A percentile compares a stretch with the other conserved stretches of the same genome.
Evolutionary conservation across 2,888 invertebrate species (phyloP).

Genomic region (Spodoptera picta): DNA sequence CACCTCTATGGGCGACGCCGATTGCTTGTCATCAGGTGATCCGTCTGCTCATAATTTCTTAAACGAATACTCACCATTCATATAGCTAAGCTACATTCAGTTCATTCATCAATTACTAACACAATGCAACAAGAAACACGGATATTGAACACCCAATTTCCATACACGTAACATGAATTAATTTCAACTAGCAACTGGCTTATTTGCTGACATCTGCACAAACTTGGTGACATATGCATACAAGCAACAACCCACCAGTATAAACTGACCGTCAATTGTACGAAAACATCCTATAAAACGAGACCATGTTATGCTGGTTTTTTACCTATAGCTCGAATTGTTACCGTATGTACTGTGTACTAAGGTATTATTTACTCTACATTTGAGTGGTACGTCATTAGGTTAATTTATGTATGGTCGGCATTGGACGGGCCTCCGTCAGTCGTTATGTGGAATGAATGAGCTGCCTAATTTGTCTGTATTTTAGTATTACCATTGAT

Average conservation of each 20-base stretch:
- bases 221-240: constrained; percentile 6
- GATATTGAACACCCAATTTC: constrained; percentile 3
- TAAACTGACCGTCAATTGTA: too few species aligned
- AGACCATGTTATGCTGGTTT: too few species aligned
- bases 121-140: constrained; percentile 1
- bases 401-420: constrained; percentile 43
- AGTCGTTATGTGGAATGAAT: constrained; percentile 11
- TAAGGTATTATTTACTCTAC: constrained; percentile 38
- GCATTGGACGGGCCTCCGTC: constrained; percentile 3
- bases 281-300: too few species aligned
- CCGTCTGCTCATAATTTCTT: too few species aligned
- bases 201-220: constrained; percentile 26
- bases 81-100: too few species aligned
- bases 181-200: constrained; percentile 15
- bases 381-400: constrained; percentile 44
- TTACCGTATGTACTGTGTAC: too few species aligned
- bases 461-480: constrained; percentile 8
- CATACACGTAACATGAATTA: constrained; percentile 21
- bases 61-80: too few species aligned
- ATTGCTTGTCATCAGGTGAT: too few species aligned
- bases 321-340: too few species aligned
- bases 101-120: not conserved
- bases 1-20: too few species aligned
- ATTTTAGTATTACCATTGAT: not conserved
- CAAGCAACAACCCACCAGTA: too few species aligned